Evolutionary conservation across 2,888 invertebrate species (phyloP).

Genomic region (Trissoscelio sp.): DNA sequence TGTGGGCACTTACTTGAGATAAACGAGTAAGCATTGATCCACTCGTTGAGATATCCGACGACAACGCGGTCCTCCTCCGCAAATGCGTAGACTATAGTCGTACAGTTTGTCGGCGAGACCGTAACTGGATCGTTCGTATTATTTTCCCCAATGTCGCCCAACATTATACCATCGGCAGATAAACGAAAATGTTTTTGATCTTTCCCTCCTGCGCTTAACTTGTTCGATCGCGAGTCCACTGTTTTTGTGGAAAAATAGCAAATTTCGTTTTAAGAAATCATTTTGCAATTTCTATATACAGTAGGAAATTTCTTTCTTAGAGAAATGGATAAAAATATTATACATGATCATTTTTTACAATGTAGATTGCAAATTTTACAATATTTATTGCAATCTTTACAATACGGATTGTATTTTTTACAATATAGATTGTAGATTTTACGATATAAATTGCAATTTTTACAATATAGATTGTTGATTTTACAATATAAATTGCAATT

Average conservation of each 20-base stretch:
- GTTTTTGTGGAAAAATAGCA: constrained; percentile 68
- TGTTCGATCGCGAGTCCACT: constrained; percentile 78
- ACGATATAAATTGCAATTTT: no score
- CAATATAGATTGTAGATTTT: no score
- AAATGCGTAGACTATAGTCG: constrained; percentile 83
- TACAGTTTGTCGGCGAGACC: constrained; percentile 83
- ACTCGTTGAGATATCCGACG: constrained; percentile 88
- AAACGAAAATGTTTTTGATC: constrained; percentile 74
- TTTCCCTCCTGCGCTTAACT: constrained; percentile 76
- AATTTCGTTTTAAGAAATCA: neutral
- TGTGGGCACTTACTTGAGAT: constrained; percentile 87
- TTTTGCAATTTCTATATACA: no score
- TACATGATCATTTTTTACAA: no score
- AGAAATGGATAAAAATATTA: no score
- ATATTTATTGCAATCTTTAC: no score
- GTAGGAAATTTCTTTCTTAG: no score
- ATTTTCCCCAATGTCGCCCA: constrained; percentile 75
- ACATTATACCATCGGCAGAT: constrained; percentile 76
- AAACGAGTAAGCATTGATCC: constrained; percentile 88
- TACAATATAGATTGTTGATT: no score
- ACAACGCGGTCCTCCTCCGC: constrained; percentile 84
- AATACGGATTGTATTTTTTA: no score
- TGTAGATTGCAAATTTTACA: no score
- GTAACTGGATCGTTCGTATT: constrained; percentile 72
- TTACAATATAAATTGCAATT: no score